Evolutionary conservation across 2,888 invertebrate genomes (phyloP).

Genomic region (Sesamia inferens): DNA sequence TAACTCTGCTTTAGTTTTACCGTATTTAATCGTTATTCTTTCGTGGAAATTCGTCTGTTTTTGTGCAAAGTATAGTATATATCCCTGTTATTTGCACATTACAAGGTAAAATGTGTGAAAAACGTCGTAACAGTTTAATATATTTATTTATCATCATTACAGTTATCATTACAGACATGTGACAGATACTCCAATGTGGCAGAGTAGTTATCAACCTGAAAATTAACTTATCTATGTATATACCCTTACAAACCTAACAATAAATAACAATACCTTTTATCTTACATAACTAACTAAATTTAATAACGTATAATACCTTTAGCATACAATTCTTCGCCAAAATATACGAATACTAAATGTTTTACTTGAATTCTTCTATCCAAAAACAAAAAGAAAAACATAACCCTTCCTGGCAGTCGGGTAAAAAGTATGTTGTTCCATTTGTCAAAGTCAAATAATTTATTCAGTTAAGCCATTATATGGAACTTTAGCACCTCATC

Average conservation of each 20-base stretch:
- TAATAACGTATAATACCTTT: not conserved
- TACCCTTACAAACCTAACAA: too few relatives aligned
- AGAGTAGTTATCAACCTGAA: too few relatives aligned
- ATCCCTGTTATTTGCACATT: conserved; percentile 31
- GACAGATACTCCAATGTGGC: too few relatives aligned
- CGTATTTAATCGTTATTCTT: conserved; percentile 42
- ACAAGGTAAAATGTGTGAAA: conserved; percentile 3
- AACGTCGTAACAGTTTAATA: conserved; percentile 6
- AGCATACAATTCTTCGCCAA: not conserved
- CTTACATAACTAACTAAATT: too few relatives aligned
- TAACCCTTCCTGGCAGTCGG: too few relatives aligned
- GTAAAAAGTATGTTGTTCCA: not conserved
- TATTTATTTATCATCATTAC: too few relatives aligned
- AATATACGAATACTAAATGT: too few relatives aligned
- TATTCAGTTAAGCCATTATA: not conserved
- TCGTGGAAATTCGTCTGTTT: conserved; percentile 32
- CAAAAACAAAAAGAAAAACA: not conserved
- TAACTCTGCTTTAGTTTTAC: conserved; percentile 49
- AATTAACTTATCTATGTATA: too few relatives aligned
- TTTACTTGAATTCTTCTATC: too few relatives aligned
- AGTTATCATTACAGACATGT: too few relatives aligned
- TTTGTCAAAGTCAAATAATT: not conserved
- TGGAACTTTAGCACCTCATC: not conserved
- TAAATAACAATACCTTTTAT: too few relatives aligned
- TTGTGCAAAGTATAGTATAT: not conserved